These are phyloP conservation scores for Lumbricus terrestris DNA, from an alignment of 2,888 invertebrate genomes.

Conservation along the genomic window DNA sequence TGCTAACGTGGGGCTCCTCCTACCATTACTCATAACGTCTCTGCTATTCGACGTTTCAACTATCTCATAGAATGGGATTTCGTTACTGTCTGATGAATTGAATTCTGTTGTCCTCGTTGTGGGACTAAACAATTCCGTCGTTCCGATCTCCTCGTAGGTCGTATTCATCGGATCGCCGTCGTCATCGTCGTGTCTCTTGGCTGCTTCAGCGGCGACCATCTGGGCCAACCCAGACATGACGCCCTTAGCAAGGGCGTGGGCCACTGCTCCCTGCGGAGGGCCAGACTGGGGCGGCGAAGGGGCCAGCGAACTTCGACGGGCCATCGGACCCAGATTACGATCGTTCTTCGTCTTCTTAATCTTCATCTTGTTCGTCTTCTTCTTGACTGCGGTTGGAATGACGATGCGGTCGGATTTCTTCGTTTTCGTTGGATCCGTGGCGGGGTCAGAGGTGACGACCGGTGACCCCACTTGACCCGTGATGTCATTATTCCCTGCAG, in stretches of 20 bases:
- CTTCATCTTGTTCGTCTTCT: constrained; percentile 3
- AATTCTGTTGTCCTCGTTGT: neutral
- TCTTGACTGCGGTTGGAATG: neutral
- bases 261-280: neutral
- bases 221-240: constrained; percentile 7
- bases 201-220: neutral
- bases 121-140: neutral
- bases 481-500: neutral
- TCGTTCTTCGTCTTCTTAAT: neutral
- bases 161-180: neutral
- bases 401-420: neutral
- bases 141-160: neutral
- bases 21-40: neutral
- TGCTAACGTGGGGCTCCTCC: neutral
- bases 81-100: neutral
- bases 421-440: neutral
- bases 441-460: neutral
- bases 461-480: neutral
- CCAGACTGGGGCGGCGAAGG: neutral
- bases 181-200: neutral
- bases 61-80: neutral
- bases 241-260: neutral
- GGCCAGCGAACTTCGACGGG: constrained; percentile 5
- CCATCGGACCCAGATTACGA: neutral
- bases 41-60: neutral